phyloP scores from a whole-genome alignment of 2,113 vertebrate species.

The Spea bombifrons region DNA sequence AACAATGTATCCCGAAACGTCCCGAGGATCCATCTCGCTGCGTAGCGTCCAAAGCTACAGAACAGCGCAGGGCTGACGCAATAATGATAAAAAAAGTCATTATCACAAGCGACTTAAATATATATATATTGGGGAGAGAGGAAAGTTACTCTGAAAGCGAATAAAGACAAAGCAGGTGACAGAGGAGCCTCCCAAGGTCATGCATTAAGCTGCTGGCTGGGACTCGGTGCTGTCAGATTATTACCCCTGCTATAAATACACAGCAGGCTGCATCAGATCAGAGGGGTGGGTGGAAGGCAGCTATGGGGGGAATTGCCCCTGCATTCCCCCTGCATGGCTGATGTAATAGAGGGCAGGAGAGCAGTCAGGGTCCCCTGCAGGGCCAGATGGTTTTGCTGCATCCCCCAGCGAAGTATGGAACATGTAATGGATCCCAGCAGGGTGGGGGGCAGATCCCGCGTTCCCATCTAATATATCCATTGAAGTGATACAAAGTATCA shows the following conservation, averaged over 20 bases:
- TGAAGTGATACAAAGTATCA: not conserved
- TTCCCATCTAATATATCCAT: not conserved
- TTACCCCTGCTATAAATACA: slow-evolving; percentile 12
- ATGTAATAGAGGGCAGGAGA: not conserved
- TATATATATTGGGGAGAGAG: not conserved
- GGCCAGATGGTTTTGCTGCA: not conserved
- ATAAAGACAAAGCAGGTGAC: not conserved
- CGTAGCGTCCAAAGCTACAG: no score
- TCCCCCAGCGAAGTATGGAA: not conserved
- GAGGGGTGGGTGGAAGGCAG: no score
- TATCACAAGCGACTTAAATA: no score
- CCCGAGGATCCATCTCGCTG: no score
- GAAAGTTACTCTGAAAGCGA: not conserved
- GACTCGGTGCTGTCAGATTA: not conserved
- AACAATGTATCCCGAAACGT: no score
- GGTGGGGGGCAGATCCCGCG: not conserved
- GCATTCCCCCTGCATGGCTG: not conserved
- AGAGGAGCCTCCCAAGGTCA: not conserved
- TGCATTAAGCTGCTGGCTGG: not conserved
- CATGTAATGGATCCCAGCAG: not conserved
- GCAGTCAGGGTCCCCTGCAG: not conserved
- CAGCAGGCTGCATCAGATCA: no score
- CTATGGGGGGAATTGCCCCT: not conserved
- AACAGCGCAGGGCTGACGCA: no score
- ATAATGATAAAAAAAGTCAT: no score